Percentiles rank a stretch among this genome's conserved stretches.
Conservation (phyloP, 2,797 vertebrate genomes). For the Argya squamiceps region DNA sequence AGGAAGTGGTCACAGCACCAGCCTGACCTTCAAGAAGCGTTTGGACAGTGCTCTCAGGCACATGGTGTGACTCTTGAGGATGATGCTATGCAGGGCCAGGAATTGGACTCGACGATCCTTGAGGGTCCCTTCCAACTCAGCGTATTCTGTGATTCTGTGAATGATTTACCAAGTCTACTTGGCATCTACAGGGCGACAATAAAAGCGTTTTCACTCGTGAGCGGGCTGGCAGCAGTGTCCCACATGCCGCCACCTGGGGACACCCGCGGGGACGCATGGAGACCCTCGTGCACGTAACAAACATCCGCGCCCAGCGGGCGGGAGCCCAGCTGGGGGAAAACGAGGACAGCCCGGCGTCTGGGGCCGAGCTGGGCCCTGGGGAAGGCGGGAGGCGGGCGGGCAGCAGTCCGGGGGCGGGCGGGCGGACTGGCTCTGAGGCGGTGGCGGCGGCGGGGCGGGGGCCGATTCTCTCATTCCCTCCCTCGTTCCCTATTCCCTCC, state of each 20-base stretch:
- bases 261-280: background rate
- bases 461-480: too few species aligned
- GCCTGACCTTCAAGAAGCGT: background rate
- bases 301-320: background rate
- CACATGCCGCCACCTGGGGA: background rate
- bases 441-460: background rate
- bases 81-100: background rate
- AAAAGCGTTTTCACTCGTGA: background rate
- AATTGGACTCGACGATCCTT: background rate
- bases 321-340: too few species aligned
- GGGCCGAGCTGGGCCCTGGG: too few species aligned
- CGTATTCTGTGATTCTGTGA: too few species aligned
- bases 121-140: background rate
- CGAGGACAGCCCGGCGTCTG: fast-evolving
- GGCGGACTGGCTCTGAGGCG: too few species aligned
- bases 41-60: background rate
- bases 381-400: too few species aligned
- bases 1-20: background rate
- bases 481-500: too few species aligned
- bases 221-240: background rate
- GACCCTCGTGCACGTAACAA: background rate
- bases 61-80: background rate
- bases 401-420: background rate
- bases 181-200: background rate
- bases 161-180: background rate